A percentile compares a stretch with the other conserved stretches of the same genome.
Conservation (phyloP, 2,113 vertebrate genomes). For the Mobula birostris region DNA sequence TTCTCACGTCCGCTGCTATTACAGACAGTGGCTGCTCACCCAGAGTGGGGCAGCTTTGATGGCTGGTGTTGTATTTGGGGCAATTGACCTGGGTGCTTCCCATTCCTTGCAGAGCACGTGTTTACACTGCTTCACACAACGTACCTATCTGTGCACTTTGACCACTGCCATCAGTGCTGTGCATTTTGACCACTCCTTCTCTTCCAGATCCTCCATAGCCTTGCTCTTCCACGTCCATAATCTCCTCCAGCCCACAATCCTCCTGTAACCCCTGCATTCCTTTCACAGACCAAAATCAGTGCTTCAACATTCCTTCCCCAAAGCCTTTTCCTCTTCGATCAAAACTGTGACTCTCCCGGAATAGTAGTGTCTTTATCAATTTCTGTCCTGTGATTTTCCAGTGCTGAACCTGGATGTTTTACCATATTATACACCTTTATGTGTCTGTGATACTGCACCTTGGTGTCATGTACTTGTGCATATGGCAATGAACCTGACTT, state of each 20-base stretch:
- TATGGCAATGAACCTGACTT: too few species aligned
- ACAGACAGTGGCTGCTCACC: too few species aligned
- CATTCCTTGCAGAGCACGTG: too few species aligned
- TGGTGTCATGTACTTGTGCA: too few species aligned
- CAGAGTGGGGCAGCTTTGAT: too few species aligned
- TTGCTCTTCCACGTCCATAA: background rate
- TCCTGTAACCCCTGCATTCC: background rate
- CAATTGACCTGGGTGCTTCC: background rate
- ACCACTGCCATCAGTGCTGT: background rate
- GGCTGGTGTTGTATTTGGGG: background rate
- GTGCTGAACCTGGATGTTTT: background rate
- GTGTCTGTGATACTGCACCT: too few species aligned
- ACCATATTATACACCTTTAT: too few species aligned
- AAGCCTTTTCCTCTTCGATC: background rate
- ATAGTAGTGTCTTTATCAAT: background rate
- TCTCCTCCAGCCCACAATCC: background rate
- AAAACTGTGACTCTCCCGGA: background rate
- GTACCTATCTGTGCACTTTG: background rate
- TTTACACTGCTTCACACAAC: background rate
- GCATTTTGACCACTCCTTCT: background rate
- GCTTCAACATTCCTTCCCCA: background rate
- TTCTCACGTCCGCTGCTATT: too few species aligned
- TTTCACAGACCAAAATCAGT: background rate
- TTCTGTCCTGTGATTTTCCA: background rate
- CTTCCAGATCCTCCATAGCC: background rate